Percentiles rank a stretch among this genome's conserved stretches.
These are phyloP conservation scores for Dolomedes plantarius DNA, from an alignment of 2,888 invertebrate genomes.

Conservation along the genomic window DNA sequence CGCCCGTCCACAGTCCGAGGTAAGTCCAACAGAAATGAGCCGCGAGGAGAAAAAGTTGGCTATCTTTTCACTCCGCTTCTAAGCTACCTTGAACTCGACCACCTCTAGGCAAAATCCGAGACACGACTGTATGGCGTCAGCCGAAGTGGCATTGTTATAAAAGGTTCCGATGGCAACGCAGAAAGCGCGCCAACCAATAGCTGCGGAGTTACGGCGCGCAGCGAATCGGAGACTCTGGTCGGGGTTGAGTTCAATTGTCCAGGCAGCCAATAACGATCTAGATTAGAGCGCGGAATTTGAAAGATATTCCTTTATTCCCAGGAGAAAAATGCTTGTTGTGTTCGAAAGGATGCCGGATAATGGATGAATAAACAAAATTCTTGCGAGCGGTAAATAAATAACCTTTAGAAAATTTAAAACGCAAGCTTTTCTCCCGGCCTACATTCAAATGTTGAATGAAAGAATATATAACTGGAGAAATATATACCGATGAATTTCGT, in stretches of 20 bases:
- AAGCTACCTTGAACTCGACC: slow-evolving; percentile 48
- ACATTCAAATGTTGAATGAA: too few relatives aligned
- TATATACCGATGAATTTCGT: too few relatives aligned
- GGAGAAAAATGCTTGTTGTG: background rate
- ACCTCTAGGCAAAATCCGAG: slow-evolving; percentile 28
- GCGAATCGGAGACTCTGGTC: slow-evolving; percentile 12
- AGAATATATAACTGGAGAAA: too few relatives aligned
- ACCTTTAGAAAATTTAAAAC: too few relatives aligned
- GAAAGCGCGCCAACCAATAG: slow-evolving; percentile 37
- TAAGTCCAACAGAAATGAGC: background rate
- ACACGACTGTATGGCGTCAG: slow-evolving; percentile 56
- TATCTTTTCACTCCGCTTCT: background rate
- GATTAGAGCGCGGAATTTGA: slow-evolving; percentile 26
- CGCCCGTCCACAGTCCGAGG: background rate
- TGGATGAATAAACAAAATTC: too few relatives aligned
- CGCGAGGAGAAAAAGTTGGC: background rate
- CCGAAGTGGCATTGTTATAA: slow-evolving; percentile 39
- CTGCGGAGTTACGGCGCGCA: background rate
- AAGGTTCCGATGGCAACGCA: slow-evolving; percentile 2
- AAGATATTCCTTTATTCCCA: background rate
- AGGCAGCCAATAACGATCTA: slow-evolving; percentile 15
- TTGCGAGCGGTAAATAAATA: too few relatives aligned
- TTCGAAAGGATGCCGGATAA: too few relatives aligned
- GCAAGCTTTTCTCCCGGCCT: too few relatives aligned
- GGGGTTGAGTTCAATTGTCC: background rate